Percentiles rank a stretch among this genome's conserved stretches.
Conservation (phyloP, 2,113 vertebrate species). For the Gnathonemus longibarbis region DNA sequence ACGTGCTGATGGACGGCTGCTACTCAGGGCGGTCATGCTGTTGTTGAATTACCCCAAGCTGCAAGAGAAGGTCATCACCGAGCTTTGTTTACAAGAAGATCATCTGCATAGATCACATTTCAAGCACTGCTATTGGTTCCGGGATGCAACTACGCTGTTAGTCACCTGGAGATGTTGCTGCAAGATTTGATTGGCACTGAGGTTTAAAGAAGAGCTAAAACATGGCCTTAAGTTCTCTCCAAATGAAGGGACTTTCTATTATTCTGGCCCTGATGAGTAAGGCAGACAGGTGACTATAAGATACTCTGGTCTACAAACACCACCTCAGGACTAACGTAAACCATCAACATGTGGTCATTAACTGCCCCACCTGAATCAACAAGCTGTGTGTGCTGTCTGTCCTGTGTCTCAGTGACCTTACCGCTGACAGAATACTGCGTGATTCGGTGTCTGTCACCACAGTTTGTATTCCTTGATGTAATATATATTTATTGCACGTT, state of each 20-base stretch:
- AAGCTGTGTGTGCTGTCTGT: neutral
- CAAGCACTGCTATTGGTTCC: neutral
- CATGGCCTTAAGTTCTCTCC: neutral
- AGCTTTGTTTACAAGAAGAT: neutral
- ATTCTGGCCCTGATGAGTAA: neutral
- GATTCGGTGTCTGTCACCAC: neutral
- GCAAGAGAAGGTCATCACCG: neutral
- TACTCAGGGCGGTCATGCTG: neutral
- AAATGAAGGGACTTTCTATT: neutral
- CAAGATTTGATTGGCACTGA: neutral
- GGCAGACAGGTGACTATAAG: neutral
- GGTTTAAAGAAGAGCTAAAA: neutral
- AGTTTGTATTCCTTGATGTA: neutral
- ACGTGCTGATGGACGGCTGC: constrained; percentile 39
- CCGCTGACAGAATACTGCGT: neutral
- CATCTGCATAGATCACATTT: neutral
- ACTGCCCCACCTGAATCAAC: neutral
- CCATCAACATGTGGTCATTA: neutral
- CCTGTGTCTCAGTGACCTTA: neutral
- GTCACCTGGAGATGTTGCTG: neutral
- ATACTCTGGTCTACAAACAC: neutral
- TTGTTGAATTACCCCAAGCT: neutral
- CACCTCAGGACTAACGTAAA: neutral
- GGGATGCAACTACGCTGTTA: neutral
- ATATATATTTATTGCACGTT: neutral